A percentile compares a stretch with the other conserved stretches of the same genome.
phyloP scores from a whole-genome alignment of 53 echinoderm and acorn worm species.

The Astropecten irregularis region DNA sequence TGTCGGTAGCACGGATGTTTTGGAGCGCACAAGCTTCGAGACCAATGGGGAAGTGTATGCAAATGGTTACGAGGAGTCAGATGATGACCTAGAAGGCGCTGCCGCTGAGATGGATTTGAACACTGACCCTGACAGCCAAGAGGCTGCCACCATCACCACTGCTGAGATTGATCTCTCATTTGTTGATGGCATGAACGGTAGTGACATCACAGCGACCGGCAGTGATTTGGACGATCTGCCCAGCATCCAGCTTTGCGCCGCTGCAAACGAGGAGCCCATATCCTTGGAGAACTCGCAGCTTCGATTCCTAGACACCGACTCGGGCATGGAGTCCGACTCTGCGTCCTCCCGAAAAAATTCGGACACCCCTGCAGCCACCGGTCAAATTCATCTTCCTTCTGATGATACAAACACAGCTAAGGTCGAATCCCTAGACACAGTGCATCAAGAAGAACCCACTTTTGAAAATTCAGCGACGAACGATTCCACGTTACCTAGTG shows the following conservation, averaged over 20 bases:
- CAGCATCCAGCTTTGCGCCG: constrained; percentile 60
- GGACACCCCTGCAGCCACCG: constrained; percentile 11
- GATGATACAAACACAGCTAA: background rate
- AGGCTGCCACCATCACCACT: constrained; percentile 17
- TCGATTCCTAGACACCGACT: constrained; percentile 48
- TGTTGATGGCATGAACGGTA: constrained; percentile 52
- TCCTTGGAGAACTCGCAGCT: constrained; percentile 49
- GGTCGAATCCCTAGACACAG: background rate
- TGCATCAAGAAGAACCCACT: background rate
- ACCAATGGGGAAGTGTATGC: constrained; percentile 49
- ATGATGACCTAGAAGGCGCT: constrained; percentile 39
- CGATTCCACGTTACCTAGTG: background rate
- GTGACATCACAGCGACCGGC: constrained; percentile 20
- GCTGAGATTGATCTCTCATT: constrained; percentile 66
- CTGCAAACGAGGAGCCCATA: constrained; percentile 60
- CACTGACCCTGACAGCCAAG: constrained; percentile 11
- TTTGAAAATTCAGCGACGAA: background rate
- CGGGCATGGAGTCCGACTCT: constrained; percentile 50
- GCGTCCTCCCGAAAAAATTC: constrained; percentile 46
- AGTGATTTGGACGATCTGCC: constrained; percentile 28
- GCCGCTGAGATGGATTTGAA: constrained; percentile 39
- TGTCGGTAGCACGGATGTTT: constrained; percentile 42
- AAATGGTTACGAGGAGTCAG: constrained; percentile 41
- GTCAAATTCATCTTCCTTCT: background rate
- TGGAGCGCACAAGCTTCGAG: constrained; percentile 36